Conservation (phyloP, 2,797 vertebrate species). For the Sebastes trivittatus region DNA sequence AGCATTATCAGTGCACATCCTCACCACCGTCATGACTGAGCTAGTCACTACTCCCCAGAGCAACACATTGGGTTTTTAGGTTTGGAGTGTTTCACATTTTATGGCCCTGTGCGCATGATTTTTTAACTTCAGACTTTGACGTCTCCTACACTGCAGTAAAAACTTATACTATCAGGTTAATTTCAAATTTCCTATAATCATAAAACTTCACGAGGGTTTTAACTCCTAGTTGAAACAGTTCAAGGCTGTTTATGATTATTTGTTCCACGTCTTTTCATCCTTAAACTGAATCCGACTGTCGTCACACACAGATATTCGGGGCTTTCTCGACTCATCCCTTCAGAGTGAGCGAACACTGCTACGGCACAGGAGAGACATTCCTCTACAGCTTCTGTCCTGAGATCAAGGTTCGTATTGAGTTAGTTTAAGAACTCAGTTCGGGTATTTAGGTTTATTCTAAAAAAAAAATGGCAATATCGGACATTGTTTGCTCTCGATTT, state of each 20-base stretch:
- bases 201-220: neutral
- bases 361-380: constrained; percentile 98
- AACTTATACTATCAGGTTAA: neutral
- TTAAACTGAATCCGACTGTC: neutral
- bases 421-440: neutral
- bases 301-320: constrained; percentile 90
- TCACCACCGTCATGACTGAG: neutral
- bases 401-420: constrained; percentile 87
- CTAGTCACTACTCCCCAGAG: neutral
- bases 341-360: constrained; percentile 95
- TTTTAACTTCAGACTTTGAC: neutral
- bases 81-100: neutral
- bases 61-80: neutral
- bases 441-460: neutral
- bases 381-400: constrained; percentile 95
- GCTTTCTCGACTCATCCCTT: constrained; percentile 97
- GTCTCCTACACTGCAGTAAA: neutral
- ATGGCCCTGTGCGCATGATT: neutral
- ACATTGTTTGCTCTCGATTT: neutral
- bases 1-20: neutral
- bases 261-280: neutral
- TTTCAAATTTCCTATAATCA: rapidly evolving
- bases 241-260: neutral
- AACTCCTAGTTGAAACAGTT: neutral
- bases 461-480: neutral